Conservation (phyloP, 2,888 invertebrate genomes). For the Drosophila multiciliata region DNA sequence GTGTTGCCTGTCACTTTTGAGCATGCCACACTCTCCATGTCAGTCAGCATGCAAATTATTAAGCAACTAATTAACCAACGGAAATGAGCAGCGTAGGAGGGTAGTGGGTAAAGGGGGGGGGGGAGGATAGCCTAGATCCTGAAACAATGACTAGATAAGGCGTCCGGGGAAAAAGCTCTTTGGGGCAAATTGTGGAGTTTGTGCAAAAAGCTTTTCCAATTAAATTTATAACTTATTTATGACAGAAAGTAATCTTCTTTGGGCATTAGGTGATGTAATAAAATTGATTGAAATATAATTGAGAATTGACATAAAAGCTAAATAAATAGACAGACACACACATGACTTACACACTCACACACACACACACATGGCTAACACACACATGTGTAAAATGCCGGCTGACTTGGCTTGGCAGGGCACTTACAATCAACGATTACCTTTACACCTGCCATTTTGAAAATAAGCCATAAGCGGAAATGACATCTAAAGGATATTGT, state of each 20-base stretch:
- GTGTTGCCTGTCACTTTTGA: conserved; percentile 51
- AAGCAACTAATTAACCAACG: conserved; percentile 73
- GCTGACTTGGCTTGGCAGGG: conserved; percentile 60
- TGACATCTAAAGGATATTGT: conserved; percentile 79
- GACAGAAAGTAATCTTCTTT: conserved; percentile 74
- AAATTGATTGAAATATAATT: conserved; percentile 81
- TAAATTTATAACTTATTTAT: conserved; percentile 75
- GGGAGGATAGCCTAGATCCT: background rate
- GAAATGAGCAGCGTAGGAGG: conserved; percentile 20
- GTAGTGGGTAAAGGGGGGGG: no score
- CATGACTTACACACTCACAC: conserved; percentile 9
- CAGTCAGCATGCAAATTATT: conserved; percentile 70
- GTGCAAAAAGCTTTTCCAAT: conserved; percentile 71
- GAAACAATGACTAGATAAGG: conserved; percentile 8
- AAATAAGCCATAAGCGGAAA: conserved; percentile 81
- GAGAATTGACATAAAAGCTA: conserved; percentile 78
- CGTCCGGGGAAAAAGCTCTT: background rate
- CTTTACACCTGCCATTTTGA: conserved; percentile 80
- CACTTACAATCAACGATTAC: conserved; percentile 80
- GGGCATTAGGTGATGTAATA: conserved; percentile 76
- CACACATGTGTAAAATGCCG: conserved; percentile 62
- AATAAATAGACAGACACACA: conserved; percentile 49
- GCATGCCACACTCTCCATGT: conserved; percentile 36
- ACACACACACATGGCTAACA: background rate
- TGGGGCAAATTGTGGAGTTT: background rate